phyloP scores from a whole-genome alignment of 2,888 invertebrate genomes.

The Drosophila sordidula region DNA sequence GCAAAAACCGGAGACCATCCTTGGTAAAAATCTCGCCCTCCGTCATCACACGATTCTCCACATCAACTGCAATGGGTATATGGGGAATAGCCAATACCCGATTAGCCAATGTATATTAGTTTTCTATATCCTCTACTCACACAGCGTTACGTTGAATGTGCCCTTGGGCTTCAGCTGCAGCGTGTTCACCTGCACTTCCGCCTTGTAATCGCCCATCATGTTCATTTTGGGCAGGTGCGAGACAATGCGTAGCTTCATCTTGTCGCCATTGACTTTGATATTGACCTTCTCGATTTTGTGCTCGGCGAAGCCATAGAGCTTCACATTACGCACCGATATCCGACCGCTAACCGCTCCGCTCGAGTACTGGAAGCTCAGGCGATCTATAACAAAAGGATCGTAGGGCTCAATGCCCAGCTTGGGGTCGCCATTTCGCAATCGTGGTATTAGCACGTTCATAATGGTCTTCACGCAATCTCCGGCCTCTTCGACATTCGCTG shows the following conservation, averaged over 20 bases:
- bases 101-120: background rate
- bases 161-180: constrained; percentile 88
- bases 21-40: constrained; percentile 86
- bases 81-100: no score
- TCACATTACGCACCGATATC: constrained; percentile 85
- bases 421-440: constrained; percentile 79
- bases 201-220: constrained; percentile 87
- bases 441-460: constrained; percentile 85
- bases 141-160: constrained; percentile 87
- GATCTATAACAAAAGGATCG: constrained; percentile 82
- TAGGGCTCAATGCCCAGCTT: constrained; percentile 80
- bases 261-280: constrained; percentile 85
- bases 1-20: constrained; percentile 86
- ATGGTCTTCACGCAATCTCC: constrained; percentile 87
- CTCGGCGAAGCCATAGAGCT: constrained; percentile 86
- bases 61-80: constrained; percentile 59
- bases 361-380: constrained; percentile 75
- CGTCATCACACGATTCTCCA: constrained; percentile 48
- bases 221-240: constrained; percentile 86
- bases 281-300: constrained; percentile 86
- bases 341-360: constrained; percentile 74
- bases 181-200: constrained; percentile 87
- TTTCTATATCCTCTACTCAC: constrained; percentile 84
- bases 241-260: constrained; percentile 83
- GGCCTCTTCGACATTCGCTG: constrained; percentile 86